These are phyloP conservation scores for Drosophila nikananu DNA, from an alignment of 1,140 invertebrate genomes.

Conservation along the genomic window DNA sequence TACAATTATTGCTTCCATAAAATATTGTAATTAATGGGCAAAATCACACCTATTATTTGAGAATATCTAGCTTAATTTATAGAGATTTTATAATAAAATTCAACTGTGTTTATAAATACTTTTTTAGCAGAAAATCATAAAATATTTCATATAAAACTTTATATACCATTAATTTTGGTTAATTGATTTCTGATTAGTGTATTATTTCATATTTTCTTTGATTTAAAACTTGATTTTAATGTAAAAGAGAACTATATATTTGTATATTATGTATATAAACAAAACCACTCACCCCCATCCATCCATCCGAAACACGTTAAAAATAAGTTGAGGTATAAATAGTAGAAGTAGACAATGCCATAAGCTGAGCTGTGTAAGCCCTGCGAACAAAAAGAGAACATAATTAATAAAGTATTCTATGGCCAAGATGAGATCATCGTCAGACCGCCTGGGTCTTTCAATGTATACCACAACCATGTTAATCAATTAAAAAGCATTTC, in stretches of 20 bases:
- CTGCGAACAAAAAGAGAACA: constrained; percentile 6
- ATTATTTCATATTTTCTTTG: too few species aligned
- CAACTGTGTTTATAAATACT: too few species aligned
- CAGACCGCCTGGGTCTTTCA: background rate
- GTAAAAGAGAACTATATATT: background rate
- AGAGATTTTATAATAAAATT: too few species aligned
- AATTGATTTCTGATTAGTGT: too few species aligned
- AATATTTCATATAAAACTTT: too few species aligned
- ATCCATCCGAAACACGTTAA: background rate
- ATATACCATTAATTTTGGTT: too few species aligned
- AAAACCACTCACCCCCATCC: background rate
- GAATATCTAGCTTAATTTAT: too few species aligned
- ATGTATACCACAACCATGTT: background rate
- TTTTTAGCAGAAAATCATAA: too few species aligned
- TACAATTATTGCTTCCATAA: background rate
- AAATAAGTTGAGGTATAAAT: background rate
- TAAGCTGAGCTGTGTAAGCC: background rate
- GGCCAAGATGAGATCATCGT: background rate
- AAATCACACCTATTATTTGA: too few species aligned
- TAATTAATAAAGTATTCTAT: background rate
- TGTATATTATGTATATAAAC: background rate
- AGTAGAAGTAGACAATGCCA: background rate
- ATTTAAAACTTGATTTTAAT: too few species aligned
- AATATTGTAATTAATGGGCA: background rate
- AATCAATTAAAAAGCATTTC: constrained; percentile 9